A percentile compares a stretch with the other conserved stretches of the same genome.
Evolutionary conservation across 2,113 vertebrate species (phyloP).

Genomic region (Ictalurus punctatus): DNA sequence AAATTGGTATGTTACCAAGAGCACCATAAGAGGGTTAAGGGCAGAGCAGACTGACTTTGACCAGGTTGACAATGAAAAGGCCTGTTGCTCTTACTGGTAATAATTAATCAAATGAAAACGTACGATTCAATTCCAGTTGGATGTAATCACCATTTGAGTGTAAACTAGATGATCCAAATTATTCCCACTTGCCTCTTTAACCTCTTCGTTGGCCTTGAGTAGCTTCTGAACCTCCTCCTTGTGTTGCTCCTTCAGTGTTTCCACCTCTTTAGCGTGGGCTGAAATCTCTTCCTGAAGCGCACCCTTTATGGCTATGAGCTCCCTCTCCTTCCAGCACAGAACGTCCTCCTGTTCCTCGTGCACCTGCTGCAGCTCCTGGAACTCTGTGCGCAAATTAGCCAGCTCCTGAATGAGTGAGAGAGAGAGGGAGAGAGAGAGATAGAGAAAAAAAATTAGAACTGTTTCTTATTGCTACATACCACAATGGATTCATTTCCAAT

Average conservation of each 20-base stretch:
- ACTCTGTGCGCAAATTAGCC: slow-evolving; percentile 79
- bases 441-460: not conserved
- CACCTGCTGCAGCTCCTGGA: slow-evolving; percentile 79
- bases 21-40: not conserved
- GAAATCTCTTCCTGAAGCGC: slow-evolving; percentile 92
- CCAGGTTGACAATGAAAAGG: not conserved
- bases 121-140: not conserved
- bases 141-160: not conserved
- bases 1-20: not conserved
- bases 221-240: slow-evolving; percentile 78
- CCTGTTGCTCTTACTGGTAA: not conserved
- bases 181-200: slow-evolving; percentile 74
- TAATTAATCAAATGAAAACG: not conserved
- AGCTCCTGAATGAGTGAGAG: slow-evolving; percentile 70
- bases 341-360: slow-evolving; percentile 91
- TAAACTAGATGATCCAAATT: not conserved
- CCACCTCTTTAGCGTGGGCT: slow-evolving; percentile 85
- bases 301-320: slow-evolving; percentile 86
- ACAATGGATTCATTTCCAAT: not conserved
- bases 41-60: not conserved
- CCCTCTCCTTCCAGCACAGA: slow-evolving; percentile 80
- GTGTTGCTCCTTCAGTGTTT: slow-evolving; percentile 83
- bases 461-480: not conserved
- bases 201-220: slow-evolving; percentile 74
- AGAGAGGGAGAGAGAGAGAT: not conserved